Base-by-base conservation (phyloP, 2,113 vertebrate genomes). In the Gorilla gorilla region DNA sequence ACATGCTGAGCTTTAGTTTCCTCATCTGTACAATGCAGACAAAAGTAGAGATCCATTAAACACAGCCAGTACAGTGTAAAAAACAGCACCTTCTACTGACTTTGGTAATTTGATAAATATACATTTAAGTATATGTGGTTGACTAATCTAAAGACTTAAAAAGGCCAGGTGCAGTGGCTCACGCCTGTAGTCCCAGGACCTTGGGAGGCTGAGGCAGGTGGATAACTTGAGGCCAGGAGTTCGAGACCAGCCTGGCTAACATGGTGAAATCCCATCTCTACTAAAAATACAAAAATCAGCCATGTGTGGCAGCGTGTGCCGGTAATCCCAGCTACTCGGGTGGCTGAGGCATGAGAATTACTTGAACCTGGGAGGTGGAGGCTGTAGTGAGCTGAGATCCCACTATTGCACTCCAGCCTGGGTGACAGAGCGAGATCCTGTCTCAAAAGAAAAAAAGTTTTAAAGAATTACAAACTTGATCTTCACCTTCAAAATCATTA, bases 401-500 rank as follows among this genome's bases (percentile, higher is more conserved):
- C 27, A 6, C 61, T 5, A 30, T 30, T 64, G 27, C 2, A 64
- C 61, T 64, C 27, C 27, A 32, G 27, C 27, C 61, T 64, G 61
- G 61, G 11, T 30, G 12, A 64, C 61, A 64, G 25, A 64, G 27
- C n/a, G 17, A 70, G 68, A 70, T 9, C 18, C n/a, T 22, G 18
- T 70, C 68, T 70, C 6, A 4, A 70, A 70, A 35, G n/a, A 70
- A 70, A 70, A 70, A n/a, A 70, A 20, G 18, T 27, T 30, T 70
- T 70, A n/a, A n/a, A 72, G n/a, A 96, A 94, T 96, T 86, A 70
- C 27, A 96, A 59, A 70, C 68, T 80, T 61, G 82, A 94, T 48
- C 75, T 94, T 43, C 18, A 86, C 40, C 81, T 91, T 97, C 78
- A 66, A 73, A 92, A 93, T 88, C 81, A 82, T 84, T 86, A 73